Base-by-base conservation (phyloP, 2,888 invertebrate genomes). In the Drosophila nigricruria region DNA sequence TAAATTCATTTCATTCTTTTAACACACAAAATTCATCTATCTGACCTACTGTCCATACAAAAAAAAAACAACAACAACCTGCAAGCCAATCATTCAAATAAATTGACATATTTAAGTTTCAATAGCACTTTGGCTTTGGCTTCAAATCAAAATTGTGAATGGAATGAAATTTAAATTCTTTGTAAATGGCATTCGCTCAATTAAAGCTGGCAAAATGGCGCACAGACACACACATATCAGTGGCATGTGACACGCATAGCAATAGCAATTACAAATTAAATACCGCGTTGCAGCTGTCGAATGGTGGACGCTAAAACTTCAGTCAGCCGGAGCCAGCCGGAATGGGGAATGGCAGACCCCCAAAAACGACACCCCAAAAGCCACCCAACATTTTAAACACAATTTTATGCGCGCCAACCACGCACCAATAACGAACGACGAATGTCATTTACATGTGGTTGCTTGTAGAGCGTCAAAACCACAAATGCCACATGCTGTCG, bases 371-470 rank as follows among this genome's bases (percentile, higher is more conserved):
- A n/a, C n/a, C n/a, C 25, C 32, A 14, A 14, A 16, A 4, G 18
- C 27, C 38, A 42, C 38, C 58, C 42, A 43, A 52, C 60, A 73
- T 73, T 81, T 76, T 78, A 76, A 77, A 76, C 68, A 73, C 71
- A 89, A 81, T 85, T 86, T 88, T 89, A 85, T 88, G 81, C 79
- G 63, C 79, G 81, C 64, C 72, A 69, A 79, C 86, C 86, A 77
- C 82, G 88, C 88, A 75, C 80, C 89, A 86, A 86, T 89, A 88
- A 89, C 90, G 88, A 86, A 86, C 86, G 90, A 82, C 86, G 82
- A 89, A 86, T 86, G 86, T 88, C 86, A 86, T 86, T 89, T 89
- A 89, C 90, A 86, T 86, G 89, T 81, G 86, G 88, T 75, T 78
- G 83, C 83, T 83, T 88, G 84, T 81, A 82, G 85, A 82, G 84